phyloP scores from a whole-genome alignment of 1,140 invertebrate species.

The Apis laboriosa region DNA sequence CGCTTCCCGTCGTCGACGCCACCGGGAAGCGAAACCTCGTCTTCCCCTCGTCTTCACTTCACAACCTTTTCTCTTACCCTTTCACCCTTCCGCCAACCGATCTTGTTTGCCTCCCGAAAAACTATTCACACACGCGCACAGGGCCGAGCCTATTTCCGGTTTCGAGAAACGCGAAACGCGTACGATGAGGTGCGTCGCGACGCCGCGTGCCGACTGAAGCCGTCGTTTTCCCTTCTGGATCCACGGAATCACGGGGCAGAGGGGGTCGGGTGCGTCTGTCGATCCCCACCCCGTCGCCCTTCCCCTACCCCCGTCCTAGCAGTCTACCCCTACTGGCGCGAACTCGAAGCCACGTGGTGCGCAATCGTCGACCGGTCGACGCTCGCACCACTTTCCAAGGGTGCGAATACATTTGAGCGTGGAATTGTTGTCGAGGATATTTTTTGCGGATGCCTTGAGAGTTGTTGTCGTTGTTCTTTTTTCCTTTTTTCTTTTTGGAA shows the following conservation, averaged over 20 bases:
- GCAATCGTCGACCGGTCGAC: constrained; percentile 58
- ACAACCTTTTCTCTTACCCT: not conserved
- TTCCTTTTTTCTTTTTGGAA: too few species aligned
- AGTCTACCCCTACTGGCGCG: constrained; percentile 39
- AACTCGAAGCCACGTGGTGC: constrained; percentile 69
- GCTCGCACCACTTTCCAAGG: constrained; percentile 7
- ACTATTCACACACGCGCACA: not conserved
- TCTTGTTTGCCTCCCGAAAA: not conserved
- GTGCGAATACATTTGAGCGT: not conserved
- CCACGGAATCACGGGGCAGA: constrained; percentile 28
- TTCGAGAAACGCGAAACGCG: not conserved
- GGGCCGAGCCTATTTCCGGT: not conserved
- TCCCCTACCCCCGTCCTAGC: not conserved
- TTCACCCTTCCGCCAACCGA: not conserved
- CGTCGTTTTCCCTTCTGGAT: constrained; percentile 42
- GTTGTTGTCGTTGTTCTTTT: too few species aligned
- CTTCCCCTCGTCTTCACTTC: not conserved
- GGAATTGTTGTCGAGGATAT: not conserved
- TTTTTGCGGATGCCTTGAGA: not conserved
- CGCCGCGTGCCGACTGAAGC: constrained; percentile 75
- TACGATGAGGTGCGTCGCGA: constrained; percentile 62
- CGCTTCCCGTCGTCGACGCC: not conserved
- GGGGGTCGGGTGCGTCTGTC: constrained; percentile 58
- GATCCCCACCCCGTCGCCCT: not conserved
- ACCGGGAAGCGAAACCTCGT: not conserved